phyloP scores from a whole-genome alignment of 2,797 vertebrate genomes.

The Pampus argenteus region DNA sequence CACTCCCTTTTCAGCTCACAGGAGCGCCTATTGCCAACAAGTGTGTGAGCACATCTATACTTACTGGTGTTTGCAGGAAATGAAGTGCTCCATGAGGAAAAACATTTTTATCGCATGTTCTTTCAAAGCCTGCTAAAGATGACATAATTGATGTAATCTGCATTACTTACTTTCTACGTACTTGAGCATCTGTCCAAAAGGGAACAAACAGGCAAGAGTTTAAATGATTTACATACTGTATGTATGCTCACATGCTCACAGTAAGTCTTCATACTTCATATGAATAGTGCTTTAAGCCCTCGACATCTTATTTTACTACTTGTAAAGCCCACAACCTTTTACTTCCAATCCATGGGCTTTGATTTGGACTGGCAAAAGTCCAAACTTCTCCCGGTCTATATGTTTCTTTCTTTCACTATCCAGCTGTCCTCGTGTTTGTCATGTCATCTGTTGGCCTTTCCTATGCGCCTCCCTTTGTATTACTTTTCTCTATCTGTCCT shows the following conservation, averaged over 20 bases:
- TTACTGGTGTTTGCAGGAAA: conserved; percentile 20
- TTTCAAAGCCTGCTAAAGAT: conserved; percentile 60
- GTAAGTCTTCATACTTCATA: conserved; percentile 48
- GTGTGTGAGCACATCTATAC: conserved; percentile 57
- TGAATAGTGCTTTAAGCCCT: conserved; percentile 72
- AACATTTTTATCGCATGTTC: conserved; percentile 49
- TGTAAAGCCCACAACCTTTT: conserved; percentile 78
- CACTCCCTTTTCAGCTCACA: conserved; percentile 52
- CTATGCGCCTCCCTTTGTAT: conserved; percentile 34
- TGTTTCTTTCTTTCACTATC: conserved; percentile 48
- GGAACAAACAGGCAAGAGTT: conserved; percentile 47
- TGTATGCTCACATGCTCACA: conserved; percentile 32
- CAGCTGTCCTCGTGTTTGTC: conserved; percentile 63
- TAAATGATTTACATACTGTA: no score
- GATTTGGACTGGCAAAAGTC: conserved; percentile 56
- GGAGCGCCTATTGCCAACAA: conserved; percentile 56
- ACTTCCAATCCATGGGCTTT: conserved; percentile 73
- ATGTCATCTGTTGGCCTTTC: conserved; percentile 40
- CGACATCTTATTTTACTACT: conserved; percentile 76
- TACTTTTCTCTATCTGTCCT: conserved; percentile 39
- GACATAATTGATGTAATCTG: conserved; percentile 66
- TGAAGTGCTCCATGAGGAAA: conserved; percentile 32
- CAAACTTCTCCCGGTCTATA: conserved; percentile 49
- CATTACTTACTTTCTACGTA: no score
- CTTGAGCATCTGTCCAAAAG: conserved; percentile 70